Evolutionary conservation across 2,888 invertebrate species (phyloP), one percentile per base, ranked within the genome.

Genomic region (Epirrhoe tristata): DNA sequence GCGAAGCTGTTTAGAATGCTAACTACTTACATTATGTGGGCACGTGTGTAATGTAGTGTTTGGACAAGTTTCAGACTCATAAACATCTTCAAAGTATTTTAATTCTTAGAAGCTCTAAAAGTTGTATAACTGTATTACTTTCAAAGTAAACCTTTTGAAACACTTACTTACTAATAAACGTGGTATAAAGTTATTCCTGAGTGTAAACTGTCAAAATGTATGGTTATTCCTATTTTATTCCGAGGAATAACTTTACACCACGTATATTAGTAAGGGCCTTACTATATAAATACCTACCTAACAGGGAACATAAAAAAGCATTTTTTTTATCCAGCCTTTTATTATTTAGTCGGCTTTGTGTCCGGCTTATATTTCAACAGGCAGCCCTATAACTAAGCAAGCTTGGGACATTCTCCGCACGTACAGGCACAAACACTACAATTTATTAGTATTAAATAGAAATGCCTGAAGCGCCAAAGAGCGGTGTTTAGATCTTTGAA

Each of bases 391-490:
- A 10, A 34, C 43, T 56, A 17, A 63, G 50, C 17, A 14, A 14
- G 3, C 36, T 17, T 2, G 46, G 48, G 50, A 55, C 16, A 60
- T 65, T 65, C 65, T 32, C 12, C 5, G 46, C 66, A 66, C 66
- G 60, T 66, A 55, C 50, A 39, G 8, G 32, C 36, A 6, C 59
- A 63, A 63, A 57, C 63, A 63, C 63, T 53, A 54, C 60, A 60
- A 63, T 67, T 63, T 63, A 63, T 67, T 63, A 67, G 63, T 57
- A 63, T 60, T 67, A 63, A 50, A 60, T 56, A 63, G 56, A 67
- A 63, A 57, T 53, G 63, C 67, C 67, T 59, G 48, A 31, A 60
- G 67, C 63, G 51, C 31, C 46, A 53, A 43, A 67, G 39, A 63
- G 52, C 53, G 32, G 59, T 60, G 55, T 60, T 60, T 59, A 51